Evolutionary conservation across 2,888 invertebrate genomes (phyloP).

Genomic region (Tinea pellionella): DNA sequence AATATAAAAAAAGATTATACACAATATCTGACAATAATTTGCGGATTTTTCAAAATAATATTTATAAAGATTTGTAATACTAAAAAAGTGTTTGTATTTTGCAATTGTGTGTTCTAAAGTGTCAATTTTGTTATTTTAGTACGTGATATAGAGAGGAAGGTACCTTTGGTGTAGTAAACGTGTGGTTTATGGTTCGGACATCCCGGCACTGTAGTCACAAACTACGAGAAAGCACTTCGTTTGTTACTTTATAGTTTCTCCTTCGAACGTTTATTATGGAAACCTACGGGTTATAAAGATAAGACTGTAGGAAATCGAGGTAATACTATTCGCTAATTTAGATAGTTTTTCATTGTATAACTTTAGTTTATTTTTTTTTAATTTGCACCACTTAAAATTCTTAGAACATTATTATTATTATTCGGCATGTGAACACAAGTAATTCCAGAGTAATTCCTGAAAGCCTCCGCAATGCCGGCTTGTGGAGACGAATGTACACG

Average conservation of each 20-base stretch:
- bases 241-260: slow-evolving; percentile 9
- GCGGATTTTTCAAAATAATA: too few species aligned
- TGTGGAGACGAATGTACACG: too few species aligned
- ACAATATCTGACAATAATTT: too few species aligned
- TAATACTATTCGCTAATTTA: neutral
- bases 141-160: neutral
- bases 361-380: too few species aligned
- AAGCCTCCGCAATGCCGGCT: too few species aligned
- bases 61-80: too few species aligned
- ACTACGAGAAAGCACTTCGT: slow-evolving; percentile 3
- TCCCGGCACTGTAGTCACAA: neutral
- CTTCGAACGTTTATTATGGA: neutral
- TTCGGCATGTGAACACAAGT: too few species aligned
- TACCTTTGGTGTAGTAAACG: neutral
- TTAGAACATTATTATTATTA: too few species aligned
- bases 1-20: too few species aligned
- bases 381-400: too few species aligned
- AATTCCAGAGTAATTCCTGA: too few species aligned
- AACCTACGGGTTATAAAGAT: neutral
- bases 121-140: neutral
- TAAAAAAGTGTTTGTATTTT: neutral
- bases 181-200: neutral
- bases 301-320: neutral
- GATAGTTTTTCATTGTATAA: neutral
- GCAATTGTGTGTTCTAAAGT: neutral